Conservation (phyloP, 2,888 invertebrate species). For the Ornithoptera alexandrae region DNA sequence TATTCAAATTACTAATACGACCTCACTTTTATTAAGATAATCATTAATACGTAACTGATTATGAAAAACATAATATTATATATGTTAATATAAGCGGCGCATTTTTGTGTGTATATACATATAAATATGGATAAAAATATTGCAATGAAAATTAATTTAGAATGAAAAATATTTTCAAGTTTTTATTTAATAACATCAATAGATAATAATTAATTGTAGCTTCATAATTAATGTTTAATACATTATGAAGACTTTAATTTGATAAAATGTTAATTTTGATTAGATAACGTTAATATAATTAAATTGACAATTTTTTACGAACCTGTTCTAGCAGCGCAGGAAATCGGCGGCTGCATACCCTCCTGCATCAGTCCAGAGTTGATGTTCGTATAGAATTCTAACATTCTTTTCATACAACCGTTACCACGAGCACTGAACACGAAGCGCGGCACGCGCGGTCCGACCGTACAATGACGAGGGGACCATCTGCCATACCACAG, state of each 20-base stretch:
- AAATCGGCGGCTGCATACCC: slow-evolving; percentile 77
- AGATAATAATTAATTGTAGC: too few relatives aligned
- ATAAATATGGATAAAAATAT: too few relatives aligned
- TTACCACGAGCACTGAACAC: slow-evolving; percentile 42
- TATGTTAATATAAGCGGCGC: neutral
- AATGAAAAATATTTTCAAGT: too few relatives aligned
- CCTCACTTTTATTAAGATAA: neutral
- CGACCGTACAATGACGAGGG: slow-evolving; percentile 53
- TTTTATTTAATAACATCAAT: too few relatives aligned
- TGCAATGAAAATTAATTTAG: too few relatives aligned
- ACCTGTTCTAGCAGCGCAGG: slow-evolving; percentile 84
- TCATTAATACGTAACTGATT: neutral
- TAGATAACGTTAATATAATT: too few relatives aligned
- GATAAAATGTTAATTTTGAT: too few relatives aligned
- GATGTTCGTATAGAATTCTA: slow-evolving; percentile 85
- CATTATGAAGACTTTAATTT: too few relatives aligned
- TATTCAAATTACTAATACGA: neutral
- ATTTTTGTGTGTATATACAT: neutral
- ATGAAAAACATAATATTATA: neutral
- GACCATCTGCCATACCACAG: slow-evolving; percentile 31
- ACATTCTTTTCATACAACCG: slow-evolving; percentile 74
- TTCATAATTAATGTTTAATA: too few relatives aligned
- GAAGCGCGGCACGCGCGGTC: slow-evolving; percentile 47
- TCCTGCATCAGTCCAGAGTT: slow-evolving; percentile 82
- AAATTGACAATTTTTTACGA: slow-evolving; percentile 41